These are phyloP conservation scores for Odocoileus hemionus DNA, from an alignment of 2,113 vertebrate species.

Conservation along the genomic window DNA sequence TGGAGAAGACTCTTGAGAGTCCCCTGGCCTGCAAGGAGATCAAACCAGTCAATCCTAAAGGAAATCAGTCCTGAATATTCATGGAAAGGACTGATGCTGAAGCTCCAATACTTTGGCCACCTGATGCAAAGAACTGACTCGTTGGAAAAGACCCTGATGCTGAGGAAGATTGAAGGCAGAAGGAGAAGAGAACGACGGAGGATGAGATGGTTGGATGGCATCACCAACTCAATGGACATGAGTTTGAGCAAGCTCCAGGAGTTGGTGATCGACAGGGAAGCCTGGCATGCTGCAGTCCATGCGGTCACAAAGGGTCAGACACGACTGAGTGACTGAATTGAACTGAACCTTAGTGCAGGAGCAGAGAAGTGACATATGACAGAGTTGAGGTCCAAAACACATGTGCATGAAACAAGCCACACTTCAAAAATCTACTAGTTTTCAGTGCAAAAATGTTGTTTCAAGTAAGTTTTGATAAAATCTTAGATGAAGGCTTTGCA, in stretches of 20 bases:
- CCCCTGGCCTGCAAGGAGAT: not conserved
- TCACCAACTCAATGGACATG: not conserved
- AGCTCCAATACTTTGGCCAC: not conserved
- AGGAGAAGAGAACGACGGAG: not conserved
- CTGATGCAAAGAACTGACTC: not conserved
- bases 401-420: not conserved
- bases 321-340: not conserved
- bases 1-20: not conserved
- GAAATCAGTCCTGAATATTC: not conserved
- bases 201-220: not conserved
- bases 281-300: not conserved
- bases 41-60: not conserved
- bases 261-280: not conserved
- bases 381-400: not conserved
- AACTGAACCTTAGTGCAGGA: not conserved
- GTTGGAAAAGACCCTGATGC: not conserved
- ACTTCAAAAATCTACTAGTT: not conserved
- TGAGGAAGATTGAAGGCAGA: not conserved
- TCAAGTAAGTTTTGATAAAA: not conserved
- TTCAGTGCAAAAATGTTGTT: not conserved
- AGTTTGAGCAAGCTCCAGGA: not conserved
- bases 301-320: not conserved
- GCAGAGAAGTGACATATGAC: fast-evolving
- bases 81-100: not conserved
- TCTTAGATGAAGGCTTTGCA: not conserved